These are phyloP conservation scores for Drosophila tsacasi DNA, from an alignment of 1,140 invertebrate genomes.

Conservation along the genomic window DNA sequence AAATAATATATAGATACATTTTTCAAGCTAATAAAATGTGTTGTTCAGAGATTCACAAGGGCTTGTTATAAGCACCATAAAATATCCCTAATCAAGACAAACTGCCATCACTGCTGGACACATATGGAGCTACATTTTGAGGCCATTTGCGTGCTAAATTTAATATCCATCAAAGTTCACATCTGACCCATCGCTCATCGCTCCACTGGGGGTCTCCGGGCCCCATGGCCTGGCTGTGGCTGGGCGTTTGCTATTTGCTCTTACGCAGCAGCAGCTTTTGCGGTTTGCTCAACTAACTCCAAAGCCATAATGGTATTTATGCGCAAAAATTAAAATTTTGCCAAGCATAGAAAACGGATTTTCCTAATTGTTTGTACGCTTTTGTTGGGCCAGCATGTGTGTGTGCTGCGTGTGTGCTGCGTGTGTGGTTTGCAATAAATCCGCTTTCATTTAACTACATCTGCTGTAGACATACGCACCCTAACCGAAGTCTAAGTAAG, in stretches of 20 bases:
- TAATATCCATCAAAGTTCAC: slow-evolving; percentile 50
- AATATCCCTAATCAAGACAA: not conserved
- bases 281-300: slow-evolving; percentile 32
- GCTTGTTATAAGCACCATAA: too few species aligned
- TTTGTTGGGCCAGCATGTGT: slow-evolving; percentile 12
- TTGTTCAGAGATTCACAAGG: too few species aligned
- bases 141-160: slow-evolving; percentile 54
- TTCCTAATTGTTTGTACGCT: slow-evolving; percentile 38
- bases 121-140: slow-evolving; percentile 24
- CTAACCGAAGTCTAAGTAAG: slow-evolving; percentile 36
- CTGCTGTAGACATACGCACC: slow-evolving; percentile 4
- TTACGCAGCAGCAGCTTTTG: slow-evolving; percentile 28
- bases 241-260: slow-evolving; percentile 11
- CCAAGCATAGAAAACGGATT: slow-evolving; percentile 39
- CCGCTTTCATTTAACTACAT: slow-evolving; percentile 61
- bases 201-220: slow-evolving; percentile 1
- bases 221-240: not conserved
- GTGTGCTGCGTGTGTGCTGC: not conserved
- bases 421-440: slow-evolving; percentile 46
- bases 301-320: slow-evolving; percentile 50
- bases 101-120: slow-evolving; percentile 7
- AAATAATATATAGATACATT: not conserved
- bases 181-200: slow-evolving; percentile 31
- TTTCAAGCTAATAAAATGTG: not conserved
- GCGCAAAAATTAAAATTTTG: slow-evolving; percentile 48